phyloP scores from a whole-genome alignment of 1,140 invertebrate genomes.

The Trypoxylus dichotomus region DNA sequence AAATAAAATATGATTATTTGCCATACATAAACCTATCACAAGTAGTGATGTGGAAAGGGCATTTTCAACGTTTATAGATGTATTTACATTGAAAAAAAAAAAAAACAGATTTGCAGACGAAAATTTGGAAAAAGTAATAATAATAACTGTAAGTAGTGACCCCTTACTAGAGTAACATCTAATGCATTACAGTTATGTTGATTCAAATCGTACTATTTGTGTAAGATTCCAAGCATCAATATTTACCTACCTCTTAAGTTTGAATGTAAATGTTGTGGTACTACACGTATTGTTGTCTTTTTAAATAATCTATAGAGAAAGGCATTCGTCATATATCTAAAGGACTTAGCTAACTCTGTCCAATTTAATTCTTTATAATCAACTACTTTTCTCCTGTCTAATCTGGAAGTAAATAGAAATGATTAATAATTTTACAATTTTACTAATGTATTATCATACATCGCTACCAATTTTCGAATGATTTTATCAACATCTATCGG shows the following conservation, averaged over 20 bases:
- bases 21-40: too few species aligned
- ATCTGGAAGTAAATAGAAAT: neutral
- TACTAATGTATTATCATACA: neutral
- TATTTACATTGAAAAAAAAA: too few species aligned
- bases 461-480: neutral
- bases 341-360: neutral
- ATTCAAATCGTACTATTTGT: too few species aligned
- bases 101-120: too few species aligned
- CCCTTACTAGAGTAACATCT: too few species aligned
- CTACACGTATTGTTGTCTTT: neutral
- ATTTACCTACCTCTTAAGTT: neutral
- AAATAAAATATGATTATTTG: too few species aligned
- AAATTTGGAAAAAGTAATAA: too few species aligned
- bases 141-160: too few species aligned
- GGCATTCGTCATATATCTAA: neutral
- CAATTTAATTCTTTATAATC: conserved; percentile 9
- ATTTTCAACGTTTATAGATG: too few species aligned
- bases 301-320: conserved; percentile 2
- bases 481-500: neutral
- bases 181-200: too few species aligned
- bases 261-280: neutral
- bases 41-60: too few species aligned
- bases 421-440: neutral
- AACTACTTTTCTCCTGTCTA: neutral
- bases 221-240: neutral